These are phyloP conservation scores for Epizoanthus illoricatus DNA, from an alignment of 92 coral and sea anemone genomes.

Conservation along the genomic window DNA sequence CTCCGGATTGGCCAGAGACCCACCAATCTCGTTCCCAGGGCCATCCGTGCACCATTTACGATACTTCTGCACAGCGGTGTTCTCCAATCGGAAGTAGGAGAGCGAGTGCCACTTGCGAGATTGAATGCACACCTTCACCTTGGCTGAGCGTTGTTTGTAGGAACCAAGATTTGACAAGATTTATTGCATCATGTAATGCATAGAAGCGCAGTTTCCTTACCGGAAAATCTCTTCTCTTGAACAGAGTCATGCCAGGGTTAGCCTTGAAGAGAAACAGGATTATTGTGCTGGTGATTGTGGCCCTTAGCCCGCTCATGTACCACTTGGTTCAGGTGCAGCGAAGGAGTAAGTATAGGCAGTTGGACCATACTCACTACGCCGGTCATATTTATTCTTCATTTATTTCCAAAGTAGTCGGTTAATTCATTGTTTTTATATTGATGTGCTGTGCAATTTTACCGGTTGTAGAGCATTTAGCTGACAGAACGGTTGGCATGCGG, in stretches of 20 bases:
- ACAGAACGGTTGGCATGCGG: background rate
- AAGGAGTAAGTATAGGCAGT: constrained; percentile 45
- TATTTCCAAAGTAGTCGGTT: background rate
- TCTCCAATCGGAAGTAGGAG: constrained; percentile 10
- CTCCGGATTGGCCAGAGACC: too few relatives aligned
- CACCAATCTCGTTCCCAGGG: background rate
- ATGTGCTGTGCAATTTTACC: background rate
- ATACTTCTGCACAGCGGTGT: background rate
- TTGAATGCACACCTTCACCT: too few relatives aligned
- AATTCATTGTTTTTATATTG: background rate
- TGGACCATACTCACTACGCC: background rate
- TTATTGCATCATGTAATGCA: constrained; percentile 1
- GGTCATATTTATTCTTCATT: background rate
- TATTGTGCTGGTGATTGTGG: constrained; percentile 58
- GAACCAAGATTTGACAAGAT: background rate
- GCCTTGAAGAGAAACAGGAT: constrained; percentile 80
- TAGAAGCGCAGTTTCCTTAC: background rate
- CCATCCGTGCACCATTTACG: background rate
- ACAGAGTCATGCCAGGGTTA: constrained; percentile 65
- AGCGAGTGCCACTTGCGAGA: too few relatives aligned
- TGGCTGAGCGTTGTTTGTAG: background rate
- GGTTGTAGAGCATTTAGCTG: background rate
- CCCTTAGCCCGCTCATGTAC: constrained; percentile 71
- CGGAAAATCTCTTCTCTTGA: background rate
- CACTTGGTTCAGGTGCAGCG: constrained; percentile 67